Percentiles rank a stretch among this genome's conserved stretches.
Evolutionary conservation across 2,113 vertebrate species (phyloP).

Genomic region (Serinus canaria): DNA sequence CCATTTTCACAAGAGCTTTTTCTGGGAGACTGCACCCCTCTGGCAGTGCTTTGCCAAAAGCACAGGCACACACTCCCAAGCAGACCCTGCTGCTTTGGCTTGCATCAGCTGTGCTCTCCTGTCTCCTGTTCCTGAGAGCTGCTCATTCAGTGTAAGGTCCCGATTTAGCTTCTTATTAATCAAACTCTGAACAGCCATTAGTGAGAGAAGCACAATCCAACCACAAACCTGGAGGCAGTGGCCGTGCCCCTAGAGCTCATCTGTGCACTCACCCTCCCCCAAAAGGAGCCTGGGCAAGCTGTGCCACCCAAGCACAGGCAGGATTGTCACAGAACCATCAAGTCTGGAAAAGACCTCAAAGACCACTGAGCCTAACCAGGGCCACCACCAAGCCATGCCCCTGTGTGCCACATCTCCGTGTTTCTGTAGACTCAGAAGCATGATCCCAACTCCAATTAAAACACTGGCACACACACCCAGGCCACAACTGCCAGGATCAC

Average conservation of each 20-base stretch:
- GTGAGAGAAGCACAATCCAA: background rate
- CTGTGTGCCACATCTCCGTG: background rate
- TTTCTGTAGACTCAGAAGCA: background rate
- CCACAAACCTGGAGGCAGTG: background rate
- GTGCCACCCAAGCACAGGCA: background rate
- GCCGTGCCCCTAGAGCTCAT: background rate
- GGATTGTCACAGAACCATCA: background rate
- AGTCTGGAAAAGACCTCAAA: background rate
- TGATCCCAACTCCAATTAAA: background rate
- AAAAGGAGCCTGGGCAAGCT: accelerated
- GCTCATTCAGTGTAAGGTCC: background rate
- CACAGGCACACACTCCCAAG: background rate
- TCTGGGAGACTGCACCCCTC: background rate
- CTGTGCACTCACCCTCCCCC: accelerated
- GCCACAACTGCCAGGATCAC: background rate
- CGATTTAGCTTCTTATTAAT: background rate
- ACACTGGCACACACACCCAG: background rate
- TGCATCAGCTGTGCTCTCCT: background rate
- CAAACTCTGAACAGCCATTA: background rate
- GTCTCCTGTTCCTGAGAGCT: background rate
- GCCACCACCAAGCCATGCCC: background rate
- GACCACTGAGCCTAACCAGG: background rate
- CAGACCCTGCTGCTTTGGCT: background rate
- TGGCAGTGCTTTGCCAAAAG: background rate
- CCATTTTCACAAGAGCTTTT: background rate